These are phyloP conservation scores for Abrostola triplasia DNA, from an alignment of 2,888 invertebrate species.

Conservation along the genomic window DNA sequence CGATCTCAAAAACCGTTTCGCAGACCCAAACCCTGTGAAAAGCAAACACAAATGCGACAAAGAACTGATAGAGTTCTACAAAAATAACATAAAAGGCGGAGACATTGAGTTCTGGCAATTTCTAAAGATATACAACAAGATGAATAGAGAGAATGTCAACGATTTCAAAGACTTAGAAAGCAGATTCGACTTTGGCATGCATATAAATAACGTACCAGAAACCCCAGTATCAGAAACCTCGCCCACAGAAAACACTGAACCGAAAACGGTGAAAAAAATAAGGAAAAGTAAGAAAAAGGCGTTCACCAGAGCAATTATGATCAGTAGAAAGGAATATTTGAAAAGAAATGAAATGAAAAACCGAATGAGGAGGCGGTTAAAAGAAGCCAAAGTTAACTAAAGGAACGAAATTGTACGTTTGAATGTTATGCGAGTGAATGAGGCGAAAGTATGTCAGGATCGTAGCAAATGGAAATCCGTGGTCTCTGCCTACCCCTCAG, in stretches of 20 bases:
- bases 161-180: constrained; percentile 73
- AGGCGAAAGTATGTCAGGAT: too few relatives aligned
- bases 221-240: too few relatives aligned
- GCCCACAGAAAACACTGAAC: not conserved
- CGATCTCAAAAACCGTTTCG: constrained; percentile 55
- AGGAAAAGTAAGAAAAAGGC: constrained; percentile 16
- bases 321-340: constrained; percentile 65
- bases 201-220: constrained; percentile 43
- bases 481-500: too few relatives aligned
- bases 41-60: constrained; percentile 78
- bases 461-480: too few relatives aligned
- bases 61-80: constrained; percentile 73
- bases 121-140: constrained; percentile 79
- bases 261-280: not conserved
- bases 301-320: constrained; percentile 53
- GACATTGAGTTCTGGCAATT: constrained; percentile 84
- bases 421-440: too few relatives aligned
- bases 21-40: constrained; percentile 71
- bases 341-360: constrained; percentile 58
- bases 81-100: constrained; percentile 74
- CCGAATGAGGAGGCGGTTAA: constrained; percentile 38
- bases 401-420: too few relatives aligned
- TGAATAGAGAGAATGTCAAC: constrained; percentile 72
- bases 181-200: constrained; percentile 69
- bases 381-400: constrained; percentile 2